Percentiles rank a stretch among this genome's conserved stretches.
These are phyloP conservation scores for Spizaetus ornatus DNA, from an alignment of 2,113 vertebrate species.

Conservation along the genomic window DNA sequence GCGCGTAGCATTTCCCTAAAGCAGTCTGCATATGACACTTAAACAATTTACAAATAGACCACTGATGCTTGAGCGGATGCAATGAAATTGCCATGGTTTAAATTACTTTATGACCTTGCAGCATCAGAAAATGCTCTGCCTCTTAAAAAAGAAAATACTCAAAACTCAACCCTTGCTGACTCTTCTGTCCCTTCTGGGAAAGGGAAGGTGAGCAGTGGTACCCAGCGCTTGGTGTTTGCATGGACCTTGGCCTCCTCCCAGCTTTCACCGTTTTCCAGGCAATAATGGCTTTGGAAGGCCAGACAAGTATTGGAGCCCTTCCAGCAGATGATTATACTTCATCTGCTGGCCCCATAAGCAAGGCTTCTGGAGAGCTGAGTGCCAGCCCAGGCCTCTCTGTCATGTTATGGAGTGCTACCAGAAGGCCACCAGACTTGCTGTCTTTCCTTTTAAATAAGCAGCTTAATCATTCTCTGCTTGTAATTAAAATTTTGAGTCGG, in stretches of 20 bases:
- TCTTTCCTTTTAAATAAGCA: not conserved
- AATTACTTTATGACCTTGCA: not conserved
- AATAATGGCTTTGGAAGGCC: not conserved
- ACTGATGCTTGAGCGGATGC: not conserved
- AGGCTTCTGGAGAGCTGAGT: not conserved
- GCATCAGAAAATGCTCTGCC: not conserved
- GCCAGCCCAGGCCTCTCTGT: not conserved
- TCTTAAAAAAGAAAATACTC: not conserved
- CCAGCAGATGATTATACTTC: not conserved
- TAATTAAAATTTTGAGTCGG: not conserved
- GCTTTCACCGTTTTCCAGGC: not conserved
- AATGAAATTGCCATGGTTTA: not conserved
- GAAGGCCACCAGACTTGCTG: not conserved
- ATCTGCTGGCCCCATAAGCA: not conserved
- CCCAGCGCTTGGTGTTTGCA: not conserved
- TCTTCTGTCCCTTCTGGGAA: not conserved
- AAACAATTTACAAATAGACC: conserved; percentile 14
- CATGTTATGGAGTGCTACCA: not conserved
- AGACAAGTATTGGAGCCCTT: not conserved
- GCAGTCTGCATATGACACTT: not conserved
- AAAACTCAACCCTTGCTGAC: not conserved
- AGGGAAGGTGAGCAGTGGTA: rapidly evolving
- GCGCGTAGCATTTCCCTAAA: not conserved
- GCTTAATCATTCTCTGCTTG: not conserved
- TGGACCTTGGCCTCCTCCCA: not conserved